These are phyloP conservation scores for Scolopax rusticola DNA, from an alignment of 2,797 vertebrate species.

Conservation along the genomic window DNA sequence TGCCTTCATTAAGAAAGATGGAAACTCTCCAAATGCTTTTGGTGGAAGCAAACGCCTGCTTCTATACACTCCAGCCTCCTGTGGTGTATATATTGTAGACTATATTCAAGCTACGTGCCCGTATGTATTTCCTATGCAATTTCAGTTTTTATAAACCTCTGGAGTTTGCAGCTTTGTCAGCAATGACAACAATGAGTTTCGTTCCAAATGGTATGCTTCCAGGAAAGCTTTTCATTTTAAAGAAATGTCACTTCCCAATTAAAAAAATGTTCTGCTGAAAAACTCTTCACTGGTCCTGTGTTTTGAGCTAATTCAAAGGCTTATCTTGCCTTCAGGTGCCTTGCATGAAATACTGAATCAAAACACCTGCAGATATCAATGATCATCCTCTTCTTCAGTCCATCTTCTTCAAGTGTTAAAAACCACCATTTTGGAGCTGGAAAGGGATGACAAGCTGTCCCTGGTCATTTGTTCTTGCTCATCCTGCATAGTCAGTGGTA, in stretches of 20 bases:
- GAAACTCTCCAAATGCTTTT: constrained; percentile 53
- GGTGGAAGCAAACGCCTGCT: neutral
- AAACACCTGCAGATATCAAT: neutral
- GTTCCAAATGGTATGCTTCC: neutral
- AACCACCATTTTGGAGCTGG: neutral
- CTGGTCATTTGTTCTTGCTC: neutral
- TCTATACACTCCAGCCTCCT: constrained; percentile 15
- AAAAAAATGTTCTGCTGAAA: neutral
- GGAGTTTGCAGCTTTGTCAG: constrained; percentile 33
- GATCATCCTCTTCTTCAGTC: neutral
- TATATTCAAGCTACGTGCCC: neutral
- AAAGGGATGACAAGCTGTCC: neutral
- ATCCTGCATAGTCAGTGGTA: neutral
- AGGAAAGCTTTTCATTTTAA: constrained; percentile 3
- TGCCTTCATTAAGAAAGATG: constrained; percentile 54
- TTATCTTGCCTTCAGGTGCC: neutral
- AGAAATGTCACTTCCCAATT: neutral
- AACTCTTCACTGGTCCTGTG: neutral
- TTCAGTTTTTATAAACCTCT: constrained; percentile 35
- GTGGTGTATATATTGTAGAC: neutral
- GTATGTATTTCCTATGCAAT: constrained; percentile 14
- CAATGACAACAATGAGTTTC: neutral
- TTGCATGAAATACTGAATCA: neutral
- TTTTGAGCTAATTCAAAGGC: neutral
- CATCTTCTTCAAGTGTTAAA: neutral